phyloP scores from a whole-genome alignment of 2,888 invertebrate species.

The Keiferia lycopersicella region DNA sequence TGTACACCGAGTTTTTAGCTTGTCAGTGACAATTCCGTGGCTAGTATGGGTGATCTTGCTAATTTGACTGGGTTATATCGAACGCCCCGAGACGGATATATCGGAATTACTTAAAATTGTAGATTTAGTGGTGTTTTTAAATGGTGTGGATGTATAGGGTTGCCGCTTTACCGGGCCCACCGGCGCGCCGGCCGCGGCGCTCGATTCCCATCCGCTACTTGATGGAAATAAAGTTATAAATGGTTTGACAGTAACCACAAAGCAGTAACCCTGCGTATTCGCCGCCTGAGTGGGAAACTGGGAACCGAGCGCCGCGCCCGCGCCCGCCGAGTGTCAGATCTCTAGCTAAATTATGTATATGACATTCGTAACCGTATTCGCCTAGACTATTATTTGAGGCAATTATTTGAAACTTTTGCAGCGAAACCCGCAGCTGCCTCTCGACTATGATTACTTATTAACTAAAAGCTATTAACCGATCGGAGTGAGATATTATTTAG shows the following conservation, averaged over 20 bases:
- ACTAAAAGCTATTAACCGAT: slow-evolving; percentile 3
- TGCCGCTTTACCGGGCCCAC: slow-evolving; percentile 11
- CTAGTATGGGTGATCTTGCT: neutral
- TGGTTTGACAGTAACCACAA: no score
- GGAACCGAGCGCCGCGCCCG: neutral
- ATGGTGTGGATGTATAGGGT: slow-evolving; percentile 20
- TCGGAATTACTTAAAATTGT: slow-evolving; percentile 27
- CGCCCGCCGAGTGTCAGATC: neutral
- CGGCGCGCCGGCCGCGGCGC: neutral
- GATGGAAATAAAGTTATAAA: no score
- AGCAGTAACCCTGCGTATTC: no score
- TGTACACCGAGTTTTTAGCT: no score
- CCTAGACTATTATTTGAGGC: slow-evolving; percentile 23
- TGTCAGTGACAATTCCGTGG: no score
- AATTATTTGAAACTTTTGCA: slow-evolving; percentile 24
- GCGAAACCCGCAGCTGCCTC: slow-evolving; percentile 27
- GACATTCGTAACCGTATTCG: slow-evolving; percentile 30
- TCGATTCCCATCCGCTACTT: no score
- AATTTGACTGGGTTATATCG: neutral
- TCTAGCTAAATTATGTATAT: slow-evolving; percentile 30
- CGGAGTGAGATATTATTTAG: neutral
- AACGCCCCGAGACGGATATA: slow-evolving; percentile 27
- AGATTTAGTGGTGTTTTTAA: slow-evolving; percentile 21
- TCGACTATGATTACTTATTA: neutral
- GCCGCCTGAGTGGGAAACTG: no score